These are phyloP conservation scores for Cherax destructor DNA, from an alignment of 1,140 invertebrate genomes.

Conservation along the genomic window DNA sequence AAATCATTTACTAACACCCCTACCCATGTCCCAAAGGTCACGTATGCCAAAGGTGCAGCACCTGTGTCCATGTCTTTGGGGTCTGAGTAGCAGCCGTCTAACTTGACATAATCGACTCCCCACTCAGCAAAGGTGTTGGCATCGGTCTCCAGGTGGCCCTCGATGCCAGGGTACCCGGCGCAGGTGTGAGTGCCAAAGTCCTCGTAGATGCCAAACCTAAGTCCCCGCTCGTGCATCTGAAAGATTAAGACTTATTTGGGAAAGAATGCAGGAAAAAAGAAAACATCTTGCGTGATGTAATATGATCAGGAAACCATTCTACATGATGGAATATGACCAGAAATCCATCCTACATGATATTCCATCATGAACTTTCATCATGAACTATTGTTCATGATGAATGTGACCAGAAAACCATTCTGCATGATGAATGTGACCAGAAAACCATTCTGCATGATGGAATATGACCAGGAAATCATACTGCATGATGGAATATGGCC, in stretches of 20 bases:
- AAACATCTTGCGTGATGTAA: neutral
- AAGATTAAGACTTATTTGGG: neutral
- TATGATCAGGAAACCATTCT: too few relatives aligned
- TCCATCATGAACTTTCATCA: too few relatives aligned
- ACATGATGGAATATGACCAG: too few relatives aligned
- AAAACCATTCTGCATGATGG: too few relatives aligned
- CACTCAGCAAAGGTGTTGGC: constrained; percentile 95
- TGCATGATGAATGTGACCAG: too few relatives aligned
- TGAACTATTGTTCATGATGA: too few relatives aligned
- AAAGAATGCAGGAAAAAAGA: neutral
- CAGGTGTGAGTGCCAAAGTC: constrained; percentile 97
- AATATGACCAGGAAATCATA: too few relatives aligned
- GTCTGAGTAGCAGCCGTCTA: constrained; percentile 95
- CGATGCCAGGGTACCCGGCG: constrained; percentile 94
- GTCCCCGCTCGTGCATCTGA: constrained; percentile 92
- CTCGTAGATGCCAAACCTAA: constrained; percentile 98
- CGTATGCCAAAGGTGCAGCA: constrained; percentile 72
- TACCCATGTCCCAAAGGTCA: constrained; percentile 4
- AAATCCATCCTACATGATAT: too few relatives aligned
- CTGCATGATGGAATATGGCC: too few relatives aligned
- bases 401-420: too few relatives aligned
- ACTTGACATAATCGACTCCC: constrained; percentile 97
- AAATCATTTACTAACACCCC: neutral
- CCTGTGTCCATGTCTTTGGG: constrained; percentile 88
- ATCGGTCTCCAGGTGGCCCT: constrained; percentile 89